These are phyloP conservation scores for Pipa parva DNA, from an alignment of 2,113 vertebrate species.

Conservation along the genomic window DNA sequence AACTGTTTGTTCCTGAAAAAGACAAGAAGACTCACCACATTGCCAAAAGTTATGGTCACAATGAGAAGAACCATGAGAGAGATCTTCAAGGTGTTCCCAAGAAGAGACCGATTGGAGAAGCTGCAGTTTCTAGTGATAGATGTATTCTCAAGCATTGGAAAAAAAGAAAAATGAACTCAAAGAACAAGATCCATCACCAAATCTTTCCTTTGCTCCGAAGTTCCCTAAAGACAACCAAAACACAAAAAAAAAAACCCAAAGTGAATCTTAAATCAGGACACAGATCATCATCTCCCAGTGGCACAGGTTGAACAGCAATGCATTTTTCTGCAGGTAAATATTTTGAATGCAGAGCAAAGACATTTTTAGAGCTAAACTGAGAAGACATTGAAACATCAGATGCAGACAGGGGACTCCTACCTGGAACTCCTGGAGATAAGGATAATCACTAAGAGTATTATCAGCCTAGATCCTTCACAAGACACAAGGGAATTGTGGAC, in stretches of 20 bases:
- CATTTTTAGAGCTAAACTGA: conserved; percentile 33
- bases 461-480: conserved; percentile 37
- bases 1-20: conserved; percentile 69
- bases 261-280: neutral
- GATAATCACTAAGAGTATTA: conserved; percentile 35
- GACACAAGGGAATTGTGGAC: conserved; percentile 2
- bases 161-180: conserved; percentile 5
- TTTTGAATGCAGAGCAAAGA: conserved; percentile 28
- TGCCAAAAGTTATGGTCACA: conserved; percentile 68
- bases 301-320: neutral
- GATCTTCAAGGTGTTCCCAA: conserved; percentile 49
- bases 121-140: conserved; percentile 55
- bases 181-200: conserved; percentile 15
- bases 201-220: neutral
- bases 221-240: neutral
- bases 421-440: conserved; percentile 21
- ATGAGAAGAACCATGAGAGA: conserved; percentile 69
- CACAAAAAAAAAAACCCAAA: neutral
- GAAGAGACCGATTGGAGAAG: conserved; percentile 56
- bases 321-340: conserved; percentile 29
- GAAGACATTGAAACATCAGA: conserved; percentile 35
- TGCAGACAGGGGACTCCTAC: conserved; percentile 20
- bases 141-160: conserved; percentile 37
- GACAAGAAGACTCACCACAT: conserved; percentile 69
- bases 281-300: conserved; percentile 8